These are phyloP conservation scores for Pogonophryne albipinna DNA, from an alignment of 2,797 vertebrate species.

Conservation along the genomic window DNA sequence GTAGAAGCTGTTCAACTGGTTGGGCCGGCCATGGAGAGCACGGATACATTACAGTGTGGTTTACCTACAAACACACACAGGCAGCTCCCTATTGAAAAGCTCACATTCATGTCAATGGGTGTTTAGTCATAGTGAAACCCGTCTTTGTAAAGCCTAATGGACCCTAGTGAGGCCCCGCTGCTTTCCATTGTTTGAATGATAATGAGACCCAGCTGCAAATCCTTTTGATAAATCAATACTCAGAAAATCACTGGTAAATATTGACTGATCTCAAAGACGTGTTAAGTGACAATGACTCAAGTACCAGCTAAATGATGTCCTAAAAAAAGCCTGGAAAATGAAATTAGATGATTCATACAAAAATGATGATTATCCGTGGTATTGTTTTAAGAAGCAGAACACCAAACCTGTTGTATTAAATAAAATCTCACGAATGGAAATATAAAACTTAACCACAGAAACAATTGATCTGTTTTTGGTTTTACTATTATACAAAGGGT, in stretches of 20 bases:
- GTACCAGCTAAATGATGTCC: background rate
- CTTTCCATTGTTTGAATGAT: background rate
- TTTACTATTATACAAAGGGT: background rate
- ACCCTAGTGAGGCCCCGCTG: background rate
- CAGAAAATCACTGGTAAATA: background rate
- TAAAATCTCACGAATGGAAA: background rate
- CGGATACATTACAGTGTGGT: slow-evolving; percentile 13
- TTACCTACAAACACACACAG: slow-evolving; percentile 23
- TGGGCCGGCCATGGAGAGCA: slow-evolving; percentile 19
- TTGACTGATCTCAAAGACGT: background rate
- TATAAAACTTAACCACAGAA: background rate
- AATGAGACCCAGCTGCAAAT: background rate
- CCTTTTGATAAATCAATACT: background rate
- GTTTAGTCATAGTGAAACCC: slow-evolving; percentile 20
- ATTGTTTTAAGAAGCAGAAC: background rate
- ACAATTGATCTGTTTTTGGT: background rate
- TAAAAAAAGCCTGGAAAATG: background rate
- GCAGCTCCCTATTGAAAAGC: slow-evolving; percentile 21
- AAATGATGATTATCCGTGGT: background rate
- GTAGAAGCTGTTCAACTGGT: slow-evolving; percentile 50
- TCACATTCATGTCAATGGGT: slow-evolving; percentile 25
- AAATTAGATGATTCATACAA: too few species aligned
- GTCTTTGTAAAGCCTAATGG: slow-evolving; percentile 9
- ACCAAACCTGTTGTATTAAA: background rate
- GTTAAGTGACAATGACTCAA: background rate